Conservation (phyloP, 2,797 vertebrate genomes). For the Pogonophryne albipinna region DNA sequence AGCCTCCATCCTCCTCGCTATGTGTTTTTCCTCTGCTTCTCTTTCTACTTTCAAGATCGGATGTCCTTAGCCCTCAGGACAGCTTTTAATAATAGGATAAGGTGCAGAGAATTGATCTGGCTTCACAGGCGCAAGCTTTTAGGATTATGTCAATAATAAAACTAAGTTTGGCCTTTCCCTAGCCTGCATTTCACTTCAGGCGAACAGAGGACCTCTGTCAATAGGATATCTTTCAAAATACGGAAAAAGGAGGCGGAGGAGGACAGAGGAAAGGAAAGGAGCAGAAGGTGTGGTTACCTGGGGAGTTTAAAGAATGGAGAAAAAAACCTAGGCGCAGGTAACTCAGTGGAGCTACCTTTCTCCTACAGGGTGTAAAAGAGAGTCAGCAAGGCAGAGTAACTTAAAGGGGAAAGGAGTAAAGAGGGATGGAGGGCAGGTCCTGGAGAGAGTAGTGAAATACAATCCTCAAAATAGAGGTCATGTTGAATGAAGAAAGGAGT, state of each 20-base stretch:
- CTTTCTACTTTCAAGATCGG: conserved; percentile 66
- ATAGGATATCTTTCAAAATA: conserved; percentile 60
- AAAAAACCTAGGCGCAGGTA: conserved; percentile 24
- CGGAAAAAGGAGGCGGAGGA: conserved; percentile 41
- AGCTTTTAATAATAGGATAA: conserved; percentile 86
- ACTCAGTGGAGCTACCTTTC: conserved; percentile 48
- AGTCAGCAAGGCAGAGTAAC: conserved; percentile 34
- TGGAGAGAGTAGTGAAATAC: conserved; percentile 56
- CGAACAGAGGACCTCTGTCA: conserved; percentile 63
- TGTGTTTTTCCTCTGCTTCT: conserved; percentile 50
- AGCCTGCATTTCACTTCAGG: conserved; percentile 75
- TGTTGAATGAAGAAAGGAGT: conserved; percentile 57
- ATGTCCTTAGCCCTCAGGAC: conserved; percentile 73
- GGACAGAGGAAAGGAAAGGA: conserved; percentile 24
- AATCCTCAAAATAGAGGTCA: conserved; percentile 43
- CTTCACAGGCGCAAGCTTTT: conserved; percentile 79
- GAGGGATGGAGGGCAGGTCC: conserved; percentile 49
- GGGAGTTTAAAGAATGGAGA: conserved; percentile 65
- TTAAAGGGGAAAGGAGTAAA: conserved; percentile 48
- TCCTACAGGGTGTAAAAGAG: conserved; percentile 62
- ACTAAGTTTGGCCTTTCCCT: conserved; percentile 78
- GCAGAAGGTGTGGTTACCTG: conserved; percentile 74
- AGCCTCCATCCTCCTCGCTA: conserved; percentile 48
- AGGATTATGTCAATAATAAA: conserved; percentile 82
- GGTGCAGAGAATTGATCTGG: conserved; percentile 84